Evolutionary conservation across 1,140 invertebrate species (phyloP).

Genomic region (Archegozetes longisetosus): DNA sequence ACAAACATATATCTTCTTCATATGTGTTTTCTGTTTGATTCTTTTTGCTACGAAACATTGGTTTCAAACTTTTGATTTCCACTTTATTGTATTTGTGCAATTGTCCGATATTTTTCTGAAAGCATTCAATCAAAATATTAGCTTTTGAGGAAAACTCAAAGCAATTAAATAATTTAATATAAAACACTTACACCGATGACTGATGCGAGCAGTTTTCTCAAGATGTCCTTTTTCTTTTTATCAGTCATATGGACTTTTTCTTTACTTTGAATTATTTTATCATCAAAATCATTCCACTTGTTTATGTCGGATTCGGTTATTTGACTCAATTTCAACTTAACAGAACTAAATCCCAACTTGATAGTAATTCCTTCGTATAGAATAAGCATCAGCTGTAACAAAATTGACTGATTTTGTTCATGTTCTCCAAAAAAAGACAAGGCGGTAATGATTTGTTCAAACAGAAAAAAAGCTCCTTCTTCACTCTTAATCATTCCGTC

Average conservation of each 20-base stretch:
- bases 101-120: slow-evolving; percentile 1
- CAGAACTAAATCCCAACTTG: neutral
- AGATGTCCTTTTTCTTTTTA: neutral
- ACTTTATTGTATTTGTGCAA: neutral
- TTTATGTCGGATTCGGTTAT: neutral
- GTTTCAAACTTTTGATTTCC: neutral
- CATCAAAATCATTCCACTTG: slow-evolving; percentile 5
- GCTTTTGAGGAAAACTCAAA: neutral
- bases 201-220: slow-evolving; percentile 3
- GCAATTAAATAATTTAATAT: neutral
- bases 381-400: neutral
- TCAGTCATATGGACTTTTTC: neutral
- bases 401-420: slow-evolving; percentile 4
- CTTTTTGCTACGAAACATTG: neutral
- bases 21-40: neutral
- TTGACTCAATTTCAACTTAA: neutral
- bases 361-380: slow-evolving; percentile 4
- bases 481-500: neutral
- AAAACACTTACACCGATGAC: slow-evolving; percentile 3
- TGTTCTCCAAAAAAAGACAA: slow-evolving; percentile 9
- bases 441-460: neutral
- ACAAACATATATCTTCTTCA: neutral
- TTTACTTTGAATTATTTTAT: neutral
- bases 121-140: neutral
- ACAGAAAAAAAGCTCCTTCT: neutral